These are phyloP conservation scores for Aurelia coerulea DNA, from an alignment of 30 jellyfish, hydroid and myxozoan genomes.

Conservation along the genomic window DNA sequence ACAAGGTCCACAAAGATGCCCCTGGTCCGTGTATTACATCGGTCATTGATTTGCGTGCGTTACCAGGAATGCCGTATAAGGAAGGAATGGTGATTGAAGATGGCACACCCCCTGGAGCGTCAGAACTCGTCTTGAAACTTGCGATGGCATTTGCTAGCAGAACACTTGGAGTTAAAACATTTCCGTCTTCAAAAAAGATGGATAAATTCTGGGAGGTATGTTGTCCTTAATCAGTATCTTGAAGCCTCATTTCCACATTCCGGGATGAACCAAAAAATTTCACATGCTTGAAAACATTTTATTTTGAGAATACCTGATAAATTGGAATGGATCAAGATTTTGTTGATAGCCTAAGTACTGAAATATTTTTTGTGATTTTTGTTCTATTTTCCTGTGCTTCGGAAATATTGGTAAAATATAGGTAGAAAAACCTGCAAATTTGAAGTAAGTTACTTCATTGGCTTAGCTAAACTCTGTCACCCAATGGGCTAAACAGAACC, in stretches of 20 bases:
- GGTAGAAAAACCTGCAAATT: too few relatives aligned
- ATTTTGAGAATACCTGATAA: too few relatives aligned
- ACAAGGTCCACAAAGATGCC: slow-evolving; percentile 26
- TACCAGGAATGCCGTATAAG: slow-evolving; percentile 17
- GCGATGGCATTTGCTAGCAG: slow-evolving; percentile 63
- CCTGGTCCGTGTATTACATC: slow-evolving; percentile 81
- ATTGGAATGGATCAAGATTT: too few relatives aligned
- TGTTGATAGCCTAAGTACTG: too few relatives aligned
- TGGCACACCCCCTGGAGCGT: slow-evolving; percentile 70
- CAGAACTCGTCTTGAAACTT: slow-evolving; percentile 18
- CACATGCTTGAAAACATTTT: background rate
- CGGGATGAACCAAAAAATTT: background rate
- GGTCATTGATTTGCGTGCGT: slow-evolving; percentile 41
- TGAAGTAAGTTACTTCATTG: too few relatives aligned
- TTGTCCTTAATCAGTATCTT: background rate
- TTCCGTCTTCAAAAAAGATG: slow-evolving; percentile 32
- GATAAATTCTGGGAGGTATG: slow-evolving; percentile 36
- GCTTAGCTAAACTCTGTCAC: too few relatives aligned
- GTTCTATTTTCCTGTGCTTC: too few relatives aligned
- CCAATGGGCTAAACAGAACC: too few relatives aligned
- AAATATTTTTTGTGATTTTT: too few relatives aligned
- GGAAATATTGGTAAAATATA: too few relatives aligned
- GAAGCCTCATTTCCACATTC: background rate
- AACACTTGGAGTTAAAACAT: slow-evolving; percentile 44
- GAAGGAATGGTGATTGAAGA: slow-evolving; percentile 57